Evolutionary conservation across 2,888 invertebrate species (phyloP), one percentile per base, ranked within the genome.

Genomic region (Dynastes tityus): DNA sequence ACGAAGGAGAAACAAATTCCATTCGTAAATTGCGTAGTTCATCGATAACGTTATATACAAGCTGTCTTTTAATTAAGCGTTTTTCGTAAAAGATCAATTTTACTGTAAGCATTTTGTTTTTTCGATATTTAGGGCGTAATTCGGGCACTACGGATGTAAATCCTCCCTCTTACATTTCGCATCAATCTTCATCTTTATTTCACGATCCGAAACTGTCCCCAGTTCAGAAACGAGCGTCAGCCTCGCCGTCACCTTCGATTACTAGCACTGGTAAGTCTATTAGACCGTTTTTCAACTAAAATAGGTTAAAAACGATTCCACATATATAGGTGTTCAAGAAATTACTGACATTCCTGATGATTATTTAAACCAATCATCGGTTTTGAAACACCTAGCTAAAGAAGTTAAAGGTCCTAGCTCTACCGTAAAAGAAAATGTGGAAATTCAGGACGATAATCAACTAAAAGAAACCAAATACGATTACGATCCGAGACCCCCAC

Each of bases 331-430:
- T 64, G 88, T 89, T 80, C 91, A 94, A 89, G 95, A 95, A 90
- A 94, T 96, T 84, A 95, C 94, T 0, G 95, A 95, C 87, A 95
- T 96, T 85, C 95, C 96, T 0, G 95, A 95, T 85, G 95, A 96
- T 89, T 96, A 95, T 85, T 90, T 96, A 16, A 95, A 93, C 87
- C 95, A 96, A 85, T 95, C 95, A 1, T 95, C 95, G 81, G 95
- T 96, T 37, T 88, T 96, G 84, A 96, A 96, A 88, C 96, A 96
- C 88, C 90, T 96, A 80, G 95, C 96, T 22, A 95, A 95, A 89
- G 95, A 96, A 89, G 95, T 94, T 2, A 89, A 89, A 84, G 87
- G 85, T 32, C 89, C 87, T 16, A 85, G 86, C 1, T 83, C 86
- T 6, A 84, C 83, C 76, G 76, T 78, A 1, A 83, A 80, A 75